These are phyloP conservation scores for Mamestra configurata DNA, from an alignment of 1,140 invertebrate species.

Conservation along the genomic window DNA sequence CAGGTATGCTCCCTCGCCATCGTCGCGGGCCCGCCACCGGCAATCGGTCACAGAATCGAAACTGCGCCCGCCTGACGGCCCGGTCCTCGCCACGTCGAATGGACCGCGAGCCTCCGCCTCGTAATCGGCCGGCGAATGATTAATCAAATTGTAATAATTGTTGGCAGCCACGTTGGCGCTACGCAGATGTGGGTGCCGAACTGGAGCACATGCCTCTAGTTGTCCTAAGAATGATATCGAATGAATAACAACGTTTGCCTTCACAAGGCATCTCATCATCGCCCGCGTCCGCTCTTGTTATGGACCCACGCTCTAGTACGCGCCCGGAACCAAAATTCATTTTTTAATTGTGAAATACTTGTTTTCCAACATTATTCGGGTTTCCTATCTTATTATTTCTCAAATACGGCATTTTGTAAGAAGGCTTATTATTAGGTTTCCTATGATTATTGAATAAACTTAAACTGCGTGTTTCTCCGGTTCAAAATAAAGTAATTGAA, in stretches of 20 bases:
- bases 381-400: neutral
- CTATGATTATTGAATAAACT: neutral
- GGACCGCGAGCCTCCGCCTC: conserved; percentile 87
- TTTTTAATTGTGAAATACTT: too few species aligned
- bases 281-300: conserved; percentile 65
- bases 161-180: conserved; percentile 87
- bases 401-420: neutral
- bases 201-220: conserved; percentile 87
- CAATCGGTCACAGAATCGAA: conserved; percentile 86
- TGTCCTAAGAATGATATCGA: conserved; percentile 86
- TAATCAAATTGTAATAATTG: conserved; percentile 90
- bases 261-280: conserved; percentile 43
- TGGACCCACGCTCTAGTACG: conserved; percentile 72
- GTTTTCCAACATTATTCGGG: neutral
- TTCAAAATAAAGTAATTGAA: conserved; percentile 75
- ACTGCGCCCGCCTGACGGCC: conserved; percentile 79
- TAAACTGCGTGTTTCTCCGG: conserved; percentile 21
- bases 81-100: conserved; percentile 75
- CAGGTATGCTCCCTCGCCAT: conserved; percentile 81
- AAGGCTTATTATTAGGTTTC: neutral
- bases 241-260: conserved; percentile 72
- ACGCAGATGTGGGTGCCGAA: conserved; percentile 83
- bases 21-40: conserved; percentile 82
- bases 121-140: conserved; percentile 88
- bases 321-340: conserved; percentile 74